Base-by-base conservation (phyloP, 2,797 vertebrate genomes). In the Limnodromus scolopaceus region DNA sequence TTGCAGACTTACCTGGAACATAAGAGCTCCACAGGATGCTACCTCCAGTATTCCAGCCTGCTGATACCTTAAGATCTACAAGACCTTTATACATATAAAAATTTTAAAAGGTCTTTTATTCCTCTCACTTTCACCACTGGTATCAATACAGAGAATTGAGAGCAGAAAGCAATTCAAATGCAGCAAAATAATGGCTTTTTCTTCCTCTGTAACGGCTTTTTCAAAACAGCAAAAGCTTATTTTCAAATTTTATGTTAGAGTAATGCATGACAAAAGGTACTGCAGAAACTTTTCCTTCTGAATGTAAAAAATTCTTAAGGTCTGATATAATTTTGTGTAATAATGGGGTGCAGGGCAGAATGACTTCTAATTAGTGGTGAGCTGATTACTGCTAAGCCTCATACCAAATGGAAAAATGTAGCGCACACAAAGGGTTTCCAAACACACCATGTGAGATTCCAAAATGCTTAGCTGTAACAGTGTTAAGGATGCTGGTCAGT, bases 361-460 rank as follows among this genome's bases (percentile, higher is more conserved):
- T 84, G 93, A 95, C 84, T 97, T 96, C 70, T 95, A 98, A 97
- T 97, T 96, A 97, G 96, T 78, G 41, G 84, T 92, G 95, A 97
- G 86, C 87, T 95, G 93, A 95, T 77, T 90, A 93, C 87, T 79
- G 88, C 89, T 97, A 92, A 93, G 92, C 60, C 78, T 96, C 32
- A 16, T 49, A 96, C 81, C n/a, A 79, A 96, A 91, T 16, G 48
- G 77, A 95, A 96, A 93, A 90, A 89, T 38, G 39, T 23, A 49
- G 68, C 3, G 3, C 68, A 87, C 19, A 85, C 86, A 95, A 86
- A 93, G 54, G 55, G 60, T 64, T 96, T 72, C 77, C 81, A 87
- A 93, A 96, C 49, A 79, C 87, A 74, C 77, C 89, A 89, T 55
- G 82, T 87, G n/a, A 91, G 36, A 94, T 95, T 97, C 96, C 96